A percentile compares a stretch with the other conserved stretches of the same genome.
These are phyloP conservation scores for Tricholauxania praeusta DNA, from an alignment of 2,888 invertebrate species.

Conservation along the genomic window DNA sequence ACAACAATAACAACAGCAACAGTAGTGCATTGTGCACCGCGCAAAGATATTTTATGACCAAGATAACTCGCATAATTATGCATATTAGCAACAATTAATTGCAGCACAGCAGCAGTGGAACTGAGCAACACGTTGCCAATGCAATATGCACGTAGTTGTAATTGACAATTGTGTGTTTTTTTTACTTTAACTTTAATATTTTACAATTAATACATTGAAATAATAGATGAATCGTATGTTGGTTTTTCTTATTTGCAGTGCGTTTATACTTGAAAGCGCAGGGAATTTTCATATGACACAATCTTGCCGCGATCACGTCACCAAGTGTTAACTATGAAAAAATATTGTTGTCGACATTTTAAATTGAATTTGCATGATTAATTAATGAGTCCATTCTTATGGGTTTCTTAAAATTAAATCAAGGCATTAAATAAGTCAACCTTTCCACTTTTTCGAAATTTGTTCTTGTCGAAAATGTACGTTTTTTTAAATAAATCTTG, in stretches of 20 bases:
- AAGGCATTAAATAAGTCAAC: no score
- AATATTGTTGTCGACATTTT: no score
- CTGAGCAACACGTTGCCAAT: constrained; percentile 4
- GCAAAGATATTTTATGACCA: constrained; percentile 53
- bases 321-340: no score
- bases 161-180: no score
- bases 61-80: constrained; percentile 62
- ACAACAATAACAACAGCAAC: constrained; percentile 15
- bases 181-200: no score
- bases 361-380: no score
- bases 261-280: neutral
- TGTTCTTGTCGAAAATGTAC: no score
- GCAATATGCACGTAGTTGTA: neutral
- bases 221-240: neutral
- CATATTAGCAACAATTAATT: constrained; percentile 58
- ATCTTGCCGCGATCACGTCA: neutral
- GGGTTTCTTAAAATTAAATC: no score
- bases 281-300: neutral
- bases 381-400: no score
- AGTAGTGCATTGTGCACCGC: neutral
- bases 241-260: neutral
- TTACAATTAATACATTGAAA: no score
- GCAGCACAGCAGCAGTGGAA: neutral
- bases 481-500: no score
- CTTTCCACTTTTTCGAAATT: no score